Evolutionary conservation across 2,797 vertebrate species (phyloP), one percentile per base, ranked within the genome.

Genomic region (Gobio occitaniae): DNA sequence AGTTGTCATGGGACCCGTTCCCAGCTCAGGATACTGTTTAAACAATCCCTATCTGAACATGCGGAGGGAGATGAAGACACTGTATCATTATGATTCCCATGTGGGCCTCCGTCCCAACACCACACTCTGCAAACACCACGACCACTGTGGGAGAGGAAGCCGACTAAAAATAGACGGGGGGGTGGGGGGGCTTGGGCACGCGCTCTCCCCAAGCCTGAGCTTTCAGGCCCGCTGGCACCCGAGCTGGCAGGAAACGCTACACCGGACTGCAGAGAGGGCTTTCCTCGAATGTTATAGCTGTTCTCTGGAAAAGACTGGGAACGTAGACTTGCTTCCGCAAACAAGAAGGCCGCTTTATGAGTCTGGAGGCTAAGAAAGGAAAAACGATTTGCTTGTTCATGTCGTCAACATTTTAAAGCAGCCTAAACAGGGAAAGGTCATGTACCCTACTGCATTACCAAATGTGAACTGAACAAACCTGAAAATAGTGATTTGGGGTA

Each of bases 1-100:
- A 89, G 95, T 96, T 95, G 95, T 95, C 95, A 95, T 95, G 95
- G 95, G 93, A 95, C 93, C 95, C 91, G 91, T 93, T 92, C 91
- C 88, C 90, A 86, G 92, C 92, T 92, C 93, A 93, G 93, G 92
- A 95, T 93, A 90, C 93, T 92, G 94, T 94, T 95, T 94, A 95
- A 96, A 96, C 95, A 95, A 93, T 94, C 93, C 92, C 88, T 93
- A 95, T 95, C 93, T 88, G 91, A 92, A 91, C 91, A 91, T 59
- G 86, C 44, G 90, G 90, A 90, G 91, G 88, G 90, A 91, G 92
- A 93, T 87, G 89, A 89, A 94, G 92, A 92, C 93, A 93, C 92
- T 93, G 93, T 94, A 93, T 94, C 91, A 91, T 93, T 93, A 93
- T 88, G 65, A 90, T 92, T 94, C 91, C 90, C 91, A 93, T 95